These are phyloP conservation scores for Tribolium madens DNA, from an alignment of 1,140 invertebrate genomes.

Conservation along the genomic window DNA sequence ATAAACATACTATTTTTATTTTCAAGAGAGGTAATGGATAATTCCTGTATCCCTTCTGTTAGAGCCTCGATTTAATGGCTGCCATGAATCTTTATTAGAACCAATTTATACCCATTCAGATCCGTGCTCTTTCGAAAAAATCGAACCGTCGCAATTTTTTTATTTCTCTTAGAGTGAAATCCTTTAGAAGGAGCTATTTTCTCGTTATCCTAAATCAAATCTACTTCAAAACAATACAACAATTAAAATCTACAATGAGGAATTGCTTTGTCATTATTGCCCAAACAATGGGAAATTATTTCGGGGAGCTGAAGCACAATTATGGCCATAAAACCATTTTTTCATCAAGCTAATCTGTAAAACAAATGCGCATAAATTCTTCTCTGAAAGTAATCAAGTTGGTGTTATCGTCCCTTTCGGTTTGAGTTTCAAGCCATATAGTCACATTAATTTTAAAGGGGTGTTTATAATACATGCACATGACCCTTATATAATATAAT, in stretches of 20 bases:
- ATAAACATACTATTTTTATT: conserved; percentile 33
- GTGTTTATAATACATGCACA: neutral
- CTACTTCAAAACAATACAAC: neutral
- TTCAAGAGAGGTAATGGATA: conserved; percentile 27
- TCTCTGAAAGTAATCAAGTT: conserved; percentile 6
- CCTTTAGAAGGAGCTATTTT: neutral
- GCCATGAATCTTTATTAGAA: conserved; percentile 37
- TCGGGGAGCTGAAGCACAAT: conserved; percentile 2
- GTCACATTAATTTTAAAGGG: neutral
- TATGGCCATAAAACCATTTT: conserved; percentile 25
- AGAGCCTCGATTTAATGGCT: conserved; percentile 27
- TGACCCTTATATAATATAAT: neutral
- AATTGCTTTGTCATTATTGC: conserved; percentile 11
- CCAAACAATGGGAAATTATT: conserved; percentile 16
- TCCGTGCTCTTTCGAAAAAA: neutral
- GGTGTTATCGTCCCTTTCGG: conserved; percentile 4
- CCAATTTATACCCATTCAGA: conserved; percentile 23
- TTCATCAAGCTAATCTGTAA: conserved; percentile 30
- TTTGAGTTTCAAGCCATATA: conserved; percentile 13
- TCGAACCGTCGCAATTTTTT: neutral
- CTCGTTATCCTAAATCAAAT: neutral
- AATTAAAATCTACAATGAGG: neutral
- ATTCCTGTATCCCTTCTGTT: conserved; percentile 35
- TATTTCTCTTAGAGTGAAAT: too few species aligned
- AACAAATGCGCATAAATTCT: conserved; percentile 34